Base-by-base conservation (phyloP, 2,113 vertebrate genomes). In the Charina bottae region DNA sequence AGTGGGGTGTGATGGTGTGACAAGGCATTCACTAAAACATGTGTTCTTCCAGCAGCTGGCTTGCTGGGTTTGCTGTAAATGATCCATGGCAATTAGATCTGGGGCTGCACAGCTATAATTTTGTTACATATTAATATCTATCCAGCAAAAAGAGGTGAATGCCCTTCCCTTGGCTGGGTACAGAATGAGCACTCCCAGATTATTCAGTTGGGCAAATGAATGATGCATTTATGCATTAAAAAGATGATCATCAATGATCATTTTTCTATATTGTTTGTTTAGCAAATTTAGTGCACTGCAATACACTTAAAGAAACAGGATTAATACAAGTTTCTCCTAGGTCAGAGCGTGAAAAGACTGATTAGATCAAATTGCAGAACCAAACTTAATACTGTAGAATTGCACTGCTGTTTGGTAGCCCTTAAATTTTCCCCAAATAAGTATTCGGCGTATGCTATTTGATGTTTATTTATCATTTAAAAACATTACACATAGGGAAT, bases 61-160 rank as follows among this genome's bases (percentile, higher is more conserved):
- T 95, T 95, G 93, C 95, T 95, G 94, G 96, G 95, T 96, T 93
- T 91, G 78, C 93, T 96, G 95, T 93, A 93, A 96, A 94, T 93
- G 94, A 97, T 96, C 96, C 95, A 96, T 93, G 94, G 94, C 96
- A 95, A 96, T 96, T 96, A 94, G 93, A 91, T 83, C 93, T 94
- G 96, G 95, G 49, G 2, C 46, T 92, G 94, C 93, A 95, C 89
- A 85, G 94, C 96, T 97, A 93, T 97, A 97, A 97, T 98, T 97
- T 97, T 93, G 95, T 91, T 95, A 94, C 95, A 89, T 96, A 95
- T 97, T 97, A 97, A 97, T 97, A 97, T 96, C 94, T 93, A 94
- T 94, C 95, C 95, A 96, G 96, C 94, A 93, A 93, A 92, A 84
- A 96, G 94, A 96, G 93, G 95, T 95, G 95, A 96, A 97, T 91